phyloP scores from a whole-genome alignment of 2,113 vertebrate genomes.

The Cyanistes caeruleus region DNA sequence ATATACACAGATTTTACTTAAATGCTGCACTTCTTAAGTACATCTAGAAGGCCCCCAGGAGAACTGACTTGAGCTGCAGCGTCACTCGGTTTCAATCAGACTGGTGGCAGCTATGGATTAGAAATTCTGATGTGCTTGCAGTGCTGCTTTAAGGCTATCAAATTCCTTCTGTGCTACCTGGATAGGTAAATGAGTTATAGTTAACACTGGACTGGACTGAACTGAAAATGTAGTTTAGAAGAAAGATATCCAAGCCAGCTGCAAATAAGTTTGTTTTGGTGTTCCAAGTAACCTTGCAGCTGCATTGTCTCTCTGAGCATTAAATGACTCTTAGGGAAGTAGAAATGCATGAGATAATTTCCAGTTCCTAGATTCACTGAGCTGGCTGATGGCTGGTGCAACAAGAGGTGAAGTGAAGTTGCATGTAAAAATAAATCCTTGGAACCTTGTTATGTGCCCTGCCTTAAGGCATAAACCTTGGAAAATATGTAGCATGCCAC shows the following conservation, averaged over 20 bases:
- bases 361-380: neutral
- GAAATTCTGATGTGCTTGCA: neutral
- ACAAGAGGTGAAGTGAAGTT: neutral
- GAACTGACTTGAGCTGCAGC: neutral
- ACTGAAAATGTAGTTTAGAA: neutral
- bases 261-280: neutral
- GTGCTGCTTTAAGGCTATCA: neutral
- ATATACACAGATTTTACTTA: neutral
- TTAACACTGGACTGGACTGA: neutral
- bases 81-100: neutral
- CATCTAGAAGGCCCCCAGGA: neutral
- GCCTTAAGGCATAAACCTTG: neutral
- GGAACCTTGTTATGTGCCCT: neutral
- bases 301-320: neutral
- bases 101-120: neutral
- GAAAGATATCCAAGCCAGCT: neutral
- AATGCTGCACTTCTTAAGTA: neutral
- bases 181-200: neutral
- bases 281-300: neutral
- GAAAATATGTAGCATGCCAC: neutral
- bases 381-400: neutral
- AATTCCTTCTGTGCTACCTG: neutral
- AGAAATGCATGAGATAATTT: neutral
- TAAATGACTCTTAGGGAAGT: neutral
- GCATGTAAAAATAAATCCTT: neutral